Conservation (phyloP, 2,113 vertebrate species). For the Paralichthys olivaceus region DNA sequence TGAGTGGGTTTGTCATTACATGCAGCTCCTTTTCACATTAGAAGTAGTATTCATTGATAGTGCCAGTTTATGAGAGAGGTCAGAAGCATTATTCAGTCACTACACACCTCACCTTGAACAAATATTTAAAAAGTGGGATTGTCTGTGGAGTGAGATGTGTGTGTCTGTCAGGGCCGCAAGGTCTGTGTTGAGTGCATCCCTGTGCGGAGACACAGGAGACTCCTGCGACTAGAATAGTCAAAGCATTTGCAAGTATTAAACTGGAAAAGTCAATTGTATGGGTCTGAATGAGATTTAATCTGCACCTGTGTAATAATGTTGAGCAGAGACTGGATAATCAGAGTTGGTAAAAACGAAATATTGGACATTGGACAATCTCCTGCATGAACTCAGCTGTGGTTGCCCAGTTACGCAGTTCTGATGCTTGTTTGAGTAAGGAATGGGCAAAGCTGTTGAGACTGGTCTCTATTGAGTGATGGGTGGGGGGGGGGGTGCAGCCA, state of each 20-base stretch:
- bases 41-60: too few species aligned
- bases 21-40: too few species aligned
- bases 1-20: too few species aligned
- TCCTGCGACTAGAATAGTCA: background rate
- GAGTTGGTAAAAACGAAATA: constrained; percentile 2
- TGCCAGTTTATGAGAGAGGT: too few species aligned
- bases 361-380: background rate
- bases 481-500: background rate
- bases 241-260: background rate
- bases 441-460: too few species aligned
- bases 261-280: background rate
- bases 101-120: too few species aligned
- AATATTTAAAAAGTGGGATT: too few species aligned
- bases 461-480: background rate
- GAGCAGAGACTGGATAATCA: background rate
- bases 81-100: too few species aligned
- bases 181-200: background rate
- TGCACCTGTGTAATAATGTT: constrained; percentile 9
- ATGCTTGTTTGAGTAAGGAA: too few species aligned
- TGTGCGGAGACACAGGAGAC: background rate
- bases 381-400: background rate
- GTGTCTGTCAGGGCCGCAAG: too few species aligned
- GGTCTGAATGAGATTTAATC: background rate
- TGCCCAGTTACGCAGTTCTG: background rate
- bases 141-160: too few species aligned